These are phyloP conservation scores for Drosophila robusta DNA, from an alignment of 2,888 invertebrate genomes.

Conservation along the genomic window DNA sequence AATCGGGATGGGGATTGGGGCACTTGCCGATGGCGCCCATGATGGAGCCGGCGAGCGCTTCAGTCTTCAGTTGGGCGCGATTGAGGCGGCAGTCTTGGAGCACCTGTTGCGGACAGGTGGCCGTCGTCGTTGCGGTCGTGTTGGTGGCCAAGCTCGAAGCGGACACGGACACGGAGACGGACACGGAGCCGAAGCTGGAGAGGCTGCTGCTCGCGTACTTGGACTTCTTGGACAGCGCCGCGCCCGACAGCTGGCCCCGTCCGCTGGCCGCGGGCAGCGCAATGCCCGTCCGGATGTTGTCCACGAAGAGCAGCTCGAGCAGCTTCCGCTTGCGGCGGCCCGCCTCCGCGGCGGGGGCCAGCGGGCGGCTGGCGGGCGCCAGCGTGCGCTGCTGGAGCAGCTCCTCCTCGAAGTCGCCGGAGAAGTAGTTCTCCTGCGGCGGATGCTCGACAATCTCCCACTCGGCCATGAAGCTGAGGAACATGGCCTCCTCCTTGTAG, in stretches of 20 bases:
- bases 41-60: slow-evolving; percentile 81
- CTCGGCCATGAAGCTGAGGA: slow-evolving; percentile 83
- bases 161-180: slow-evolving; percentile 1
- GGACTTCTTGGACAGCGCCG: slow-evolving; percentile 64
- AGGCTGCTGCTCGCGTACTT: slow-evolving; percentile 55
- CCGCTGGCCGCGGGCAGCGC: slow-evolving; percentile 46
- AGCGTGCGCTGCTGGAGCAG: slow-evolving; percentile 70
- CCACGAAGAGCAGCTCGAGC: slow-evolving; percentile 73
- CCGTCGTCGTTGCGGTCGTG: slow-evolving; percentile 5
- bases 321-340: slow-evolving; percentile 60
- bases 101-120: slow-evolving; percentile 68
- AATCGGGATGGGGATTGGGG: slow-evolving; percentile 59
- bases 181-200: slow-evolving; percentile 30
- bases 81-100: slow-evolving; percentile 78
- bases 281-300: slow-evolving; percentile 74
- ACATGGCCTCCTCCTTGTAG: slow-evolving; percentile 82
- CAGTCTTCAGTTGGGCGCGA: slow-evolving; percentile 80
- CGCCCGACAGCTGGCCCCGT: neutral
- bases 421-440: slow-evolving; percentile 78
- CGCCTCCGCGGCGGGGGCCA: neutral
- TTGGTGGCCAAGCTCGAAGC: slow-evolving; percentile 1
- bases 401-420: slow-evolving; percentile 83
- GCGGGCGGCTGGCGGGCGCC: neutral
- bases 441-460: slow-evolving; percentile 83
- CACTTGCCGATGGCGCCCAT: slow-evolving; percentile 84